These are phyloP conservation scores for Ploceus nigricollis DNA, from an alignment of 2,113 vertebrate genomes.

Conservation along the genomic window DNA sequence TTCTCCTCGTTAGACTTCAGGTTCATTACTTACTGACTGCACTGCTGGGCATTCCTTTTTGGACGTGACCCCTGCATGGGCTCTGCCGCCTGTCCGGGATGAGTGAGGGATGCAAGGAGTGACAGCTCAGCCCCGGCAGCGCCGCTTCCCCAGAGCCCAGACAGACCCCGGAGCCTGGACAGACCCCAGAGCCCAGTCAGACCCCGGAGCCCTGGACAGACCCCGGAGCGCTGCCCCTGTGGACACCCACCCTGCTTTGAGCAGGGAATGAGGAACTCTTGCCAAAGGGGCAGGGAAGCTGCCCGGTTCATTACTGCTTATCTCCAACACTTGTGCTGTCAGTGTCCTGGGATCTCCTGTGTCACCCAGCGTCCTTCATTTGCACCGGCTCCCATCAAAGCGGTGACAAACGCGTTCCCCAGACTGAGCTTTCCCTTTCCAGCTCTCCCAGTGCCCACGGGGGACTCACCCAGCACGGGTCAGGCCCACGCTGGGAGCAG, in stretches of 20 bases:
- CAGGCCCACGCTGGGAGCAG: not conserved
- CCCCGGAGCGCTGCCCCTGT: rapidly evolving
- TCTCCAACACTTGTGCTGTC: not conserved
- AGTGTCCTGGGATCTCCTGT: not conserved
- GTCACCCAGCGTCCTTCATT: not conserved
- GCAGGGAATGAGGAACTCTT: not conserved
- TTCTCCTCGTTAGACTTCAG: rapidly evolving
- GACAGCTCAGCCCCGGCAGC: not conserved
- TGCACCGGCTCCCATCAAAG: not conserved
- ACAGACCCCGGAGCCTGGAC: rapidly evolving
- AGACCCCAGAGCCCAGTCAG: rapidly evolving
- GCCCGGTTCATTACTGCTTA: rapidly evolving
- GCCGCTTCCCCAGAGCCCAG: rapidly evolving
- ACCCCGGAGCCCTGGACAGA: not conserved
- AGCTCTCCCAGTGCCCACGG: not conserved
- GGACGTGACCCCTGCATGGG: not conserved
- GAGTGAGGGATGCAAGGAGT: not conserved
- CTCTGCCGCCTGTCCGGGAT: not conserved
- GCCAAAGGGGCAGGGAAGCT: not conserved
- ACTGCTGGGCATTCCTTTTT: not conserved
- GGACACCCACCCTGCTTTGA: not conserved
- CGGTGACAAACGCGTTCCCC: rapidly evolving
- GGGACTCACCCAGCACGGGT: not conserved
- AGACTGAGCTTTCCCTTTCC: not conserved
- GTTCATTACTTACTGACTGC: not conserved